phyloP scores from a whole-genome alignment of 2,797 vertebrate genomes.

The Graptemys geographica region DNA sequence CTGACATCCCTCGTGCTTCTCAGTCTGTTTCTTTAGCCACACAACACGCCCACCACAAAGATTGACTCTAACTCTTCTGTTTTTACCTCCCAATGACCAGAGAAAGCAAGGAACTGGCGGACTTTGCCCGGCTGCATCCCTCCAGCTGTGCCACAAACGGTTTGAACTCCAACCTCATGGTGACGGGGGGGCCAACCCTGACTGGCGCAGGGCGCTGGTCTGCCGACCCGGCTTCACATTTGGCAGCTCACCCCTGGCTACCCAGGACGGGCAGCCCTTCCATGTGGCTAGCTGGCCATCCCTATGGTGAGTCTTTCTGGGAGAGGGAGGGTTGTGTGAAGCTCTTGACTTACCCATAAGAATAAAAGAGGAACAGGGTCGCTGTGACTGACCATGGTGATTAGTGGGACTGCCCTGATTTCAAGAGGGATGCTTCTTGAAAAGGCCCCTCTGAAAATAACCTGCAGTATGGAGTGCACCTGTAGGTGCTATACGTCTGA shows the following conservation, averaged over 20 bases:
- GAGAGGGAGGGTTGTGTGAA: rapidly evolving
- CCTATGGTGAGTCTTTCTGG: constrained; percentile 86
- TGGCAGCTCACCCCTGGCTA: constrained; percentile 94
- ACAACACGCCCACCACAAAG: not conserved
- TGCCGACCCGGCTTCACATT: constrained; percentile 88
- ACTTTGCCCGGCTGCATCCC: constrained; percentile 92
- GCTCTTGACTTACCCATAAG: rapidly evolving
- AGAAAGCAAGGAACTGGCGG: constrained; percentile 95
- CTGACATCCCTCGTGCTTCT: not conserved
- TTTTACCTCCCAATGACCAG: constrained; percentile 72
- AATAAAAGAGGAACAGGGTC: rapidly evolving
- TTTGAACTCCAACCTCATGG: constrained; percentile 94
- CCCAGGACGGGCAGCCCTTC: constrained; percentile 90
- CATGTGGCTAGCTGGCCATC: constrained; percentile 94
- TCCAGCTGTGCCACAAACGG: constrained; percentile 84
- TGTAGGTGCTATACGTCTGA: rapidly evolving
- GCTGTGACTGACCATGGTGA: not conserved
- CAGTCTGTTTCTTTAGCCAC: not conserved
- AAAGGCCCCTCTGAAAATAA: not conserved
- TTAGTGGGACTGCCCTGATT: not conserved
- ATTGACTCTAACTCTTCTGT: rapidly evolving
- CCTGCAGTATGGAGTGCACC: not conserved
- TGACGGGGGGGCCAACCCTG: constrained; percentile 91
- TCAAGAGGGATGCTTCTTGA: not conserved
- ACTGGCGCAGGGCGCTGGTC: constrained; percentile 91